These are phyloP conservation scores for Sus cebifrons DNA, from an alignment of 2,797 vertebrate genomes.

Conservation along the genomic window DNA sequence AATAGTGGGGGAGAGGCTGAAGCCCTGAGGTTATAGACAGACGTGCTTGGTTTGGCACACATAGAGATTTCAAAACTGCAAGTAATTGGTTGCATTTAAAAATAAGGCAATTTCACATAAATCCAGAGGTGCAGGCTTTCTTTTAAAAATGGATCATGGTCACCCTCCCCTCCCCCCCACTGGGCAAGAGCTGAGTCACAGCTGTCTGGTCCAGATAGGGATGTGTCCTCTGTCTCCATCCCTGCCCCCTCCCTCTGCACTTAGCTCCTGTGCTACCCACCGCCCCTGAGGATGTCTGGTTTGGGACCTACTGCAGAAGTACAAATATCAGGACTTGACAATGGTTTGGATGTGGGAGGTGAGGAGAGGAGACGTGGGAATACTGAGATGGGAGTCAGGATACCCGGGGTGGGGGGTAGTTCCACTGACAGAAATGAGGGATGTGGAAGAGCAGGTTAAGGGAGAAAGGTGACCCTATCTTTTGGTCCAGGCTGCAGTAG, in stretches of 20 bases:
- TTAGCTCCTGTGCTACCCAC: not conserved
- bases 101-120: not conserved
- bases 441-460: not conserved
- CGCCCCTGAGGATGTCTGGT: not conserved
- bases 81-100: slow-evolving; percentile 28
- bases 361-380: not conserved
- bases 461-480: not conserved
- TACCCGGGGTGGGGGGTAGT: too few species aligned
- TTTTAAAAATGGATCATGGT: not conserved
- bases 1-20: not conserved
- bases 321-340: not conserved
- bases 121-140: slow-evolving; percentile 28
- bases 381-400: not conserved
- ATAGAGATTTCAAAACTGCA: slow-evolving; percentile 27
- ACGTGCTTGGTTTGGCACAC: not conserved
- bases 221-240: not conserved
- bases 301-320: not conserved
- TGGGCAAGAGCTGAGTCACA: not conserved
- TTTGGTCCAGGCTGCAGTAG: not conserved
- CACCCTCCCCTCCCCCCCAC: not conserved
- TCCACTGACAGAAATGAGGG: not conserved
- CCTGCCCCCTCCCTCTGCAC: not conserved
- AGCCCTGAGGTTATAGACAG: not conserved
- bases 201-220: not conserved
- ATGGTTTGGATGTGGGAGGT: not conserved